A percentile compares a stretch with the other conserved stretches of the same genome.
phyloP scores from a whole-genome alignment of 2,797 vertebrate genomes.

The Tapirus indicus region DNA sequence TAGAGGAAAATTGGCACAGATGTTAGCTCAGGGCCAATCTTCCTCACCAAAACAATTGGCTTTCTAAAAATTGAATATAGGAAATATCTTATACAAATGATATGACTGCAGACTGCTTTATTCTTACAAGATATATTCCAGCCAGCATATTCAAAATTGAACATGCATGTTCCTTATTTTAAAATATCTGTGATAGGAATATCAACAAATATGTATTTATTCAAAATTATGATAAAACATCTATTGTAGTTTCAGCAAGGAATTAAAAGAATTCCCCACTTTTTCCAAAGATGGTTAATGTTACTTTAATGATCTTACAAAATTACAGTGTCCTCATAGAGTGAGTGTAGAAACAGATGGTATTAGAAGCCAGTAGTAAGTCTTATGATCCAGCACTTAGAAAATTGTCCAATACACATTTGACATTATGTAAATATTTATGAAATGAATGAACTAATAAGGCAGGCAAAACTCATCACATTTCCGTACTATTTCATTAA shows the following conservation, averaged over 20 bases:
- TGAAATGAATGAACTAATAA: neutral
- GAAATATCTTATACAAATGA: neutral
- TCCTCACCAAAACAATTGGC: too few relatives aligned
- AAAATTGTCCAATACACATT: neutral
- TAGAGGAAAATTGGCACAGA: too few relatives aligned
- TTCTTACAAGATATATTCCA: neutral
- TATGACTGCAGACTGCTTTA: neutral
- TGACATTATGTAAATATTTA: neutral
- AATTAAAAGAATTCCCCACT: neutral
- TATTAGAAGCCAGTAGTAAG: neutral
- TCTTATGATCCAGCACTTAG: neutral
- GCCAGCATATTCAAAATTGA: neutral
- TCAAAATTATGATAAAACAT: neutral
- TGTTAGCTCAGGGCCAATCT: too few relatives aligned
- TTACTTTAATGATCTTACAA: neutral
- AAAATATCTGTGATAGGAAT: neutral
- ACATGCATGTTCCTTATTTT: neutral
- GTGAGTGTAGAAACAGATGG: neutral
- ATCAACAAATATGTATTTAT: neutral
- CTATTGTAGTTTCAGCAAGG: neutral
- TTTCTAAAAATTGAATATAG: neutral
- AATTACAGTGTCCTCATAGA: neutral
- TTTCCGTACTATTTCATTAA: neutral
- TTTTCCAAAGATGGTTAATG: neutral
- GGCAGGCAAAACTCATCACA: neutral